phyloP scores from a whole-genome alignment of 2,888 invertebrate species.

The Dione vanillae region DNA sequence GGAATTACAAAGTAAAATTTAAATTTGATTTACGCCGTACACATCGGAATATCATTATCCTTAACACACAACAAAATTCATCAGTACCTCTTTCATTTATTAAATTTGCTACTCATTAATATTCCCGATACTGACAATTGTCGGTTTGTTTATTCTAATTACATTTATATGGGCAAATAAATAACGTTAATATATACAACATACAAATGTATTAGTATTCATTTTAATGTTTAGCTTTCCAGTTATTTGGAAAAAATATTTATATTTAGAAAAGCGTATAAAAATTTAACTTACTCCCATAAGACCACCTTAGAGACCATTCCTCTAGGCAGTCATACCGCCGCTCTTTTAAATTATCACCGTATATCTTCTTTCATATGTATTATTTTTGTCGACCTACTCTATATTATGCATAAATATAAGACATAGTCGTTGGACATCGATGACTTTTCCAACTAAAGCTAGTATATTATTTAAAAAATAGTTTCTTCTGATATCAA shows the following conservation, averaged over 20 bases:
- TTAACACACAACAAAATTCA: slow-evolving; percentile 39
- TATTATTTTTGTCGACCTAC: no score
- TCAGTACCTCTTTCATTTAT: slow-evolving; percentile 31
- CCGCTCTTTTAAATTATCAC: no score
- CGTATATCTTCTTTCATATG: no score
- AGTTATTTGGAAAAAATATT: background rate
- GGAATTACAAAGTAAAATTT: slow-evolving; percentile 24
- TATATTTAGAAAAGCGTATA: no score
- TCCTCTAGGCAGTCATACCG: no score
- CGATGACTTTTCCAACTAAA: no score
- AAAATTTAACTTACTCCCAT: no score
- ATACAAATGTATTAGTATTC: background rate
- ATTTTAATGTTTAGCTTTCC: background rate
- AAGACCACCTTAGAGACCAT: no score
- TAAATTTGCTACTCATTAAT: slow-evolving; percentile 31
- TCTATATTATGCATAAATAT: no score
- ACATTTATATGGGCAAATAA: background rate
- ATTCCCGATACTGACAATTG: slow-evolving; percentile 10
- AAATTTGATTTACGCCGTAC: slow-evolving; percentile 26
- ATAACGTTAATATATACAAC: background rate
- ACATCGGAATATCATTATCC: slow-evolving; percentile 39
- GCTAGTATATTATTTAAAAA: no score
- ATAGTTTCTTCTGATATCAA: no score
- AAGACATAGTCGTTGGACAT: no score
- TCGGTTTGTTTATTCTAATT: slow-evolving; percentile 13